Percentiles rank a stretch among this genome's conserved stretches.
Conservation (phyloP, 2,888 invertebrate genomes). For the Caenorhabditis sp. region DNA sequence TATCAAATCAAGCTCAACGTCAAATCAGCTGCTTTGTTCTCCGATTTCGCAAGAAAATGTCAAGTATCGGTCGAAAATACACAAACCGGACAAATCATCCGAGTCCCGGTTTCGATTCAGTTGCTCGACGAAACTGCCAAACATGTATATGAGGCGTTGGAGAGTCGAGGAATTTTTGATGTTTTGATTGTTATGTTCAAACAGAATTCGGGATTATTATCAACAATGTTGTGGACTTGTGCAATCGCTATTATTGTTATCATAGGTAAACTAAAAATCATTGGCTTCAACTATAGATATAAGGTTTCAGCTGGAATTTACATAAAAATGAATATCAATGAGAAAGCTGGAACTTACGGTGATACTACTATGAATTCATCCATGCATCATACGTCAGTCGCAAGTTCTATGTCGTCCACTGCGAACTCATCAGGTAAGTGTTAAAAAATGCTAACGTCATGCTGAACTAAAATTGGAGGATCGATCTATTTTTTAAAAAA, state of each 20-base stretch:
- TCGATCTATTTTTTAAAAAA: too few relatives aligned
- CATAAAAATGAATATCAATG: conserved; percentile 21
- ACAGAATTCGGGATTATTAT: conserved; percentile 38
- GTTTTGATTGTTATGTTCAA: conserved; percentile 45
- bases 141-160: conserved; percentile 48
- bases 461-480: too few relatives aligned
- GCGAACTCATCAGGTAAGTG: conserved; percentile 7
- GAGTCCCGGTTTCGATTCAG: conserved; percentile 48
- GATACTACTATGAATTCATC: conserved; percentile 21
- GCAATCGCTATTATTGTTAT: conserved; percentile 28
- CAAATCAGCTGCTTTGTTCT: conserved; percentile 44
- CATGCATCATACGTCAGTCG: conserved; percentile 26
- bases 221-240: conserved; percentile 45
- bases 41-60: conserved; percentile 38
- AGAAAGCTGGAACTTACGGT: conserved; percentile 27
- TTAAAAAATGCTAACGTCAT: background rate
- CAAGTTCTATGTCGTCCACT: conserved; percentile 21
- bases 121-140: conserved; percentile 52
- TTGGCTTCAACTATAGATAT: too few relatives aligned
- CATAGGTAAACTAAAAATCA: conserved; percentile 5
- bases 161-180: conserved; percentile 46
- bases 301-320: conserved; percentile 12
- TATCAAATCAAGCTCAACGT: conserved; percentile 42
- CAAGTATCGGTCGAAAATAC: conserved; percentile 38
- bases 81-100: conserved; percentile 39